Evolutionary conservation across 2,797 vertebrate species (phyloP), one percentile per base, ranked within the genome.

Genomic region (Aldrovandia affinis): DNA sequence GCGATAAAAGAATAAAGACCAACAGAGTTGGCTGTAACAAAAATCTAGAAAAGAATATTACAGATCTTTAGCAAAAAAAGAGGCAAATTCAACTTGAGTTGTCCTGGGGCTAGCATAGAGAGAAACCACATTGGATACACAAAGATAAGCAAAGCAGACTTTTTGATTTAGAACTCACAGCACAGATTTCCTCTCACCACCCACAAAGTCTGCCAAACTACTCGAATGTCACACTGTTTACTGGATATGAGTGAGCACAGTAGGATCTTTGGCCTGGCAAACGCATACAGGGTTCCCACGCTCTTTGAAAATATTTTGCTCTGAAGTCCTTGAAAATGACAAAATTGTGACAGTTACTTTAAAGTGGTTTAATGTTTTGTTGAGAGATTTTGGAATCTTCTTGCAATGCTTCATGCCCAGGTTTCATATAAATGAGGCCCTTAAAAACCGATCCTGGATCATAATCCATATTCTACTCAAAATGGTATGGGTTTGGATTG

Each of bases 41-140:
- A 77, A 77, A 39, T 47, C 39, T 10, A 47, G 73, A 77, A 77
- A 42, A 77, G 39, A 22, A 77, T 42, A 77, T 77, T 44, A 47
- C 73, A 44, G 73, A 44, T 44, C 25, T 77, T n/a, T 22, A 47
- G 25, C 22, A 47, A 22, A n/a, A 47, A 57, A 57, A 77, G 15
- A 77, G n/a, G 42, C 39, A 18, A 77, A 47, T 44, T 44, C 73
- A 77, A 39, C 73, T 6, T 25, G 73, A 77, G 73, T 42, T 77
- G 20, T 70, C 73, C 39, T 20, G 73, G 42, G 73, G 73, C 73
- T 77, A 77, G 42, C 10, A 20, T 42, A 25, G 73, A 73, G 68
- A 77, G 12, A 47, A 77, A 22, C 39, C 18, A 20, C 22, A 14
- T n/a, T 77, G 73, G 20, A 47, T 77, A 77, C 42, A 70, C 73